Percentiles rank a stretch among this genome's conserved stretches.
Conservation (phyloP, 1,140 invertebrate genomes). For the Drosophila simulans region DNA sequence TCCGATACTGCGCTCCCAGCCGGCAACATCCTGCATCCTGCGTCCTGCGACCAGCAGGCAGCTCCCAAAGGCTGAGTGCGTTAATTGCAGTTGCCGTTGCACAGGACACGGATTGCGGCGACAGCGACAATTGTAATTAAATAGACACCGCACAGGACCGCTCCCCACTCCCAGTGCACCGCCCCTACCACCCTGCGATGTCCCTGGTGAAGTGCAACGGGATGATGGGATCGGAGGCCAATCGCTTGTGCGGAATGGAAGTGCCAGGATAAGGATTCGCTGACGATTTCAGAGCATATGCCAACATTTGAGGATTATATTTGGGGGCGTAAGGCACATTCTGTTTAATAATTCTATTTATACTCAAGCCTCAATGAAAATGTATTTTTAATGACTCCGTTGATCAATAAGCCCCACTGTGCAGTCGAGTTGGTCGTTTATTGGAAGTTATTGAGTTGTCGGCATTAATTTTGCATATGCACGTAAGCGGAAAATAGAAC, state of each 20-base stretch:
- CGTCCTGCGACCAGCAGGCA: constrained; percentile 18
- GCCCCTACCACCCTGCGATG: not conserved
- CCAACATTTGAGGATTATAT: not conserved
- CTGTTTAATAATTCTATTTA: no score
- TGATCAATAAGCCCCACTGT: constrained; percentile 27
- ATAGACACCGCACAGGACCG: constrained; percentile 77
- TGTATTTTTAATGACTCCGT: no score
- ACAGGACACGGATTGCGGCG: constrained; percentile 80
- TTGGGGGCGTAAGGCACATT: no score
- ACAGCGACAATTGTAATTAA: constrained; percentile 82
- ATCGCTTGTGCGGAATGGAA: not conserved
- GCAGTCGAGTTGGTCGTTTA: constrained; percentile 35
- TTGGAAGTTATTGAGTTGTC: constrained; percentile 60
- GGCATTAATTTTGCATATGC: constrained; percentile 42
- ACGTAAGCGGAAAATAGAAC: constrained; percentile 26
- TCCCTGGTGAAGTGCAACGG: constrained; percentile 3
- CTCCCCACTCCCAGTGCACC: not conserved
- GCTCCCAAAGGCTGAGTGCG: constrained; percentile 40
- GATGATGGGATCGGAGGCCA: constrained; percentile 1
- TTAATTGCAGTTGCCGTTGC: constrained; percentile 70
- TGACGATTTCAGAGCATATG: not conserved
- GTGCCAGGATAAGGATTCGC: constrained; percentile 4
- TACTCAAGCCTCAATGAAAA: no score
- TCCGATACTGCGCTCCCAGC: constrained; percentile 21
- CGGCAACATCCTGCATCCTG: constrained; percentile 30